Conservation (phyloP, 2,797 vertebrate species). For the Hippoglossus hippoglossus region DNA sequence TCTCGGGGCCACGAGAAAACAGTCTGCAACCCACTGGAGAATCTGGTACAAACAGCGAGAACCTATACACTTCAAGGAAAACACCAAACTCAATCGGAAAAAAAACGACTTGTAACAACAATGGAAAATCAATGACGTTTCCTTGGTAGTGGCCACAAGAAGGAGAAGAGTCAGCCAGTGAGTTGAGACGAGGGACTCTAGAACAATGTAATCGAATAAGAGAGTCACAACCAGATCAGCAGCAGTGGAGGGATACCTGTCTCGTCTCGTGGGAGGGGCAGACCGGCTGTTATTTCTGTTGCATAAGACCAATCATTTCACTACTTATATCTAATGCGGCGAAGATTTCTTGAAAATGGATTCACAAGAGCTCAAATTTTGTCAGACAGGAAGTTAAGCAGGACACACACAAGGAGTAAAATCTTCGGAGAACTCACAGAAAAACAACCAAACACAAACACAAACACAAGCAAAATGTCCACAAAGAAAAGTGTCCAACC, state of each 20-base stretch:
- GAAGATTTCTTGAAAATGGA: no score
- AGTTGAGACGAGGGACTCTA: slow-evolving; percentile 47
- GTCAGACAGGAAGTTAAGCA: no score
- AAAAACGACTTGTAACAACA: slow-evolving; percentile 65
- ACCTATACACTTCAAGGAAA: slow-evolving; percentile 69
- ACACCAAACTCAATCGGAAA: slow-evolving; percentile 58
- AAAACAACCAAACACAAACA: no score
- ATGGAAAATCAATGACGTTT: slow-evolving; percentile 73
- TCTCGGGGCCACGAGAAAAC: slow-evolving; percentile 57
- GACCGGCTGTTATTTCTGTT: not conserved
- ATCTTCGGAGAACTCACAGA: no score
- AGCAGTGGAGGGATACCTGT: slow-evolving; percentile 25
- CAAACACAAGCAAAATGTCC: no score
- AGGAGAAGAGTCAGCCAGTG: slow-evolving; percentile 49
- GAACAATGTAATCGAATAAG: slow-evolving; percentile 44
- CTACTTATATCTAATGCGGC: not conserved
- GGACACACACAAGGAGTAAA: no score
- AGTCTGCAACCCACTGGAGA: slow-evolving; percentile 66
- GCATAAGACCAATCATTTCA: not conserved
- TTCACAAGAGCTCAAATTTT: no score
- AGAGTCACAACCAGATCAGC: slow-evolving; percentile 37
- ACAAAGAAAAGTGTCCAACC: no score
- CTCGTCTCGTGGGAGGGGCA: slow-evolving; percentile 4
- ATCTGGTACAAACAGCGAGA: slow-evolving; percentile 66
- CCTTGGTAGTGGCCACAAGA: slow-evolving; percentile 25